Percentiles rank a stretch among this genome's conserved stretches.
Evolutionary conservation across 2,797 vertebrate species (phyloP).

Genomic region (Micropoecilia bifurca): DNA sequence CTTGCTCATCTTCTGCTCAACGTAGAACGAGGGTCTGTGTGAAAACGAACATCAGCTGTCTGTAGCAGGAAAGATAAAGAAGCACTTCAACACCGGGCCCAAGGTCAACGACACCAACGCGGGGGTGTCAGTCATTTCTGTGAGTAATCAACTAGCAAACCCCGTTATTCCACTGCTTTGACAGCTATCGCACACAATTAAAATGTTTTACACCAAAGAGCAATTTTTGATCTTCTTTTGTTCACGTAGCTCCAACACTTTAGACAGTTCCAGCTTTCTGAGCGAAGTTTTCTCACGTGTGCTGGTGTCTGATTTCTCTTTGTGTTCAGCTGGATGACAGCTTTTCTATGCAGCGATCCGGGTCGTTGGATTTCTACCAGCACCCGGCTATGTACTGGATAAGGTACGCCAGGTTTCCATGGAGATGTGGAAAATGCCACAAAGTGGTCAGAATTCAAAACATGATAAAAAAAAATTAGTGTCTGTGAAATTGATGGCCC

Average conservation of each 20-base stretch:
- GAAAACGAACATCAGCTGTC: conserved; percentile 96
- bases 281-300: conserved; percentile 2
- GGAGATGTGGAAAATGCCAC: conserved; percentile 76
- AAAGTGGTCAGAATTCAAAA: conserved; percentile 38
- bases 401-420: conserved; percentile 96
- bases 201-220: conserved; percentile 1
- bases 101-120: conserved; percentile 91
- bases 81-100: conserved; percentile 95
- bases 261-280: conserved; percentile 7
- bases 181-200: neutral
- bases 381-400: conserved; percentile 99
- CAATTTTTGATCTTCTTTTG: neutral
- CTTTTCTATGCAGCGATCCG: conserved; percentile 99
- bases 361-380: conserved; percentile 99
- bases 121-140: conserved; percentile 96
- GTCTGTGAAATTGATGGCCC: conserved; percentile 25
- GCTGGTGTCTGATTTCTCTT: conserved; percentile 76
- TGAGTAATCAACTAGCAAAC: conserved; percentile 79
- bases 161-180: neutral
- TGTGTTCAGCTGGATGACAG: conserved; percentile 98
- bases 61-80: conserved; percentile 98
- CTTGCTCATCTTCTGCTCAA: neutral
- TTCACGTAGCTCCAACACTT: neutral
- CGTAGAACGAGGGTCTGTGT: conserved; percentile 92
- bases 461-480: conserved; percentile 19